phyloP scores from a whole-genome alignment of 2,888 invertebrate species.

The Hypercompe scribonia region DNA sequence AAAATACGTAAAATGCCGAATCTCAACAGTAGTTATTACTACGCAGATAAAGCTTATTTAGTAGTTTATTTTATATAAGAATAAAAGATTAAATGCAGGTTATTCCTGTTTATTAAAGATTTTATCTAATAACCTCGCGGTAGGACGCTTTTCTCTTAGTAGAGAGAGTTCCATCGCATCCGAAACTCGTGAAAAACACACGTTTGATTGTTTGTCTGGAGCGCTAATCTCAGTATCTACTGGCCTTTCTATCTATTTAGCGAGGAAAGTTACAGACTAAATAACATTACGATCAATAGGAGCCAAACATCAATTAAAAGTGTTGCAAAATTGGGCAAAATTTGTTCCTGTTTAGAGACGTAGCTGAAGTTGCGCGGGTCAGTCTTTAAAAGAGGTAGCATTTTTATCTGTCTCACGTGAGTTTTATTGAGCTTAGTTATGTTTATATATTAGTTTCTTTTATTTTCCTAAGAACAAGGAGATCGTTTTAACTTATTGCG shows the following conservation, averaged over 20 bases:
- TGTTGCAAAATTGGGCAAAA: too few species aligned
- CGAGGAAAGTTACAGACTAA: too few species aligned
- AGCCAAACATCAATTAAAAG: too few species aligned
- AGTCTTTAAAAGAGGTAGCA: too few species aligned
- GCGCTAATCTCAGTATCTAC: too few species aligned
- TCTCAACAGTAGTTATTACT: background rate
- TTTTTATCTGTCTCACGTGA: background rate
- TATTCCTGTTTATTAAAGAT: background rate
- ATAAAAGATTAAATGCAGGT: background rate
- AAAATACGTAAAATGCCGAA: background rate
- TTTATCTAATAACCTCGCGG: background rate
- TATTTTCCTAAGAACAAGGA: background rate
- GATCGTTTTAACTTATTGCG: background rate
- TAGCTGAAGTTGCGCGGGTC: too few species aligned
- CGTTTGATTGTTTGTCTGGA: too few species aligned
- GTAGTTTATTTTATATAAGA: too few species aligned
- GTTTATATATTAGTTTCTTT: background rate
- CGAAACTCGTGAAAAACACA: background rate
- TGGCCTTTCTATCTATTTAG: too few species aligned
- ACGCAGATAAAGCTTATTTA: background rate
- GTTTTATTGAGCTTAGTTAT: background rate
- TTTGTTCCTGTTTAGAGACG: too few species aligned
- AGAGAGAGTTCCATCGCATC: background rate
- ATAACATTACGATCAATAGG: too few species aligned
- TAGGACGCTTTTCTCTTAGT: background rate